phyloP scores from a whole-genome alignment of 2,888 invertebrate genomes.

The Lamellibrachia columna region DNA sequence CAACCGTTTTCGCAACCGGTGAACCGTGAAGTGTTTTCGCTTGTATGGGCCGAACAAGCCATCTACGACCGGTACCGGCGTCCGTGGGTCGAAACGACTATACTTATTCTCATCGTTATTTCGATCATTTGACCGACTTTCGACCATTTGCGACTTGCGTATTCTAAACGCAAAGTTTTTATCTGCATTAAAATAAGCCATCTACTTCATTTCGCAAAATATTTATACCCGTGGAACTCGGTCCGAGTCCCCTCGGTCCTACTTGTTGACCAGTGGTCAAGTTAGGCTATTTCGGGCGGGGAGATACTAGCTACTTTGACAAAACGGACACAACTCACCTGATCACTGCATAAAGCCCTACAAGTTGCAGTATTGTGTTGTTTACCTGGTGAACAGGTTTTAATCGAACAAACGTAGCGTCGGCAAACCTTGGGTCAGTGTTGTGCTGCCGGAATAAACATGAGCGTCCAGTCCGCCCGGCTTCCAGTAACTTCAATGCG shows the following conservation, averaged over 20 bases:
- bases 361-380: background rate
- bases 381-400: background rate
- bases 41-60: too few relatives aligned
- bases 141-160: too few relatives aligned
- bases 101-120: too few relatives aligned
- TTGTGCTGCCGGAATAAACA: background rate
- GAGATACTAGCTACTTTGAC: background rate
- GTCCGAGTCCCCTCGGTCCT: background rate
- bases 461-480: background rate
- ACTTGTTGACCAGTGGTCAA: background rate
- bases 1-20: too few relatives aligned
- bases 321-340: conserved; percentile 4
- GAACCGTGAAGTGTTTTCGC: too few relatives aligned
- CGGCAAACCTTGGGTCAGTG: background rate
- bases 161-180: too few relatives aligned
- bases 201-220: too few relatives aligned
- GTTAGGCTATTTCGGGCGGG: background rate
- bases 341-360: background rate
- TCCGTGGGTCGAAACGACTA: too few relatives aligned
- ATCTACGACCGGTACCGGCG: too few relatives aligned
- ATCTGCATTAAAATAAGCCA: too few relatives aligned
- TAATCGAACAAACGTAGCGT: background rate
- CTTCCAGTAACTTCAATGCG: background rate
- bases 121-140: too few relatives aligned
- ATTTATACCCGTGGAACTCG: too few relatives aligned